Evolutionary conservation across 2,797 vertebrate species (phyloP).

Genomic region (Rallus crepitans): DNA sequence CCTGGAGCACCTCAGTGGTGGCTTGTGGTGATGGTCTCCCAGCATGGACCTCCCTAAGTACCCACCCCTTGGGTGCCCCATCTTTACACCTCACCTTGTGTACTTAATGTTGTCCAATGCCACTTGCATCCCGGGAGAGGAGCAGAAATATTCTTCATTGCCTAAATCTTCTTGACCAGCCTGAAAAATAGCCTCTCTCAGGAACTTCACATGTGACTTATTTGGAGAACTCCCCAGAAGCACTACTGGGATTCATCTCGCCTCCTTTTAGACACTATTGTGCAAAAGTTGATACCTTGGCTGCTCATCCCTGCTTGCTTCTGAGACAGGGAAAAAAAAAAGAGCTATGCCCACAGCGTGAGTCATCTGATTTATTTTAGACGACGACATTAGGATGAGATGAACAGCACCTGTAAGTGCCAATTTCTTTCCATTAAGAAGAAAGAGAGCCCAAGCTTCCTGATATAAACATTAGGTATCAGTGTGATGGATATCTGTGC

Average conservation of each 20-base stretch:
- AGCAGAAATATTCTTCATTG: background rate
- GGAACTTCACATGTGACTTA: background rate
- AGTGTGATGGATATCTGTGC: background rate
- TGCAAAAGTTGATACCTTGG: fast-evolving
- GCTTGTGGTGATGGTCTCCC: background rate
- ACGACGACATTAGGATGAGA: background rate
- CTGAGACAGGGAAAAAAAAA: background rate
- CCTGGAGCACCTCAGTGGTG: background rate
- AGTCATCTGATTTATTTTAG: slow-evolving; percentile 2
- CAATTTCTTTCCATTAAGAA: background rate
- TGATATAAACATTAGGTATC: background rate
- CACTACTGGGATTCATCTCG: background rate
- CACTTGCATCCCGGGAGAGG: fast-evolving
- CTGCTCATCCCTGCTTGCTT: background rate
- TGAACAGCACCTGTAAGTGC: background rate
- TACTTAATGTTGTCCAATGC: background rate
- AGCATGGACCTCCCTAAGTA: background rate
- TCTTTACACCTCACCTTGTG: background rate
- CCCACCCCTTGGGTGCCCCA: fast-evolving
- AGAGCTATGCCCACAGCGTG: background rate
- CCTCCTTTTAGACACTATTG: background rate
- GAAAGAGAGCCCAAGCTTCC: background rate
- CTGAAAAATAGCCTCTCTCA: background rate
- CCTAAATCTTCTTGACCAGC: background rate
- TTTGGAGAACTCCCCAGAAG: background rate